Evolutionary conservation across 2,888 invertebrate species (phyloP), one percentile per base, ranked within the genome.

Genomic region (Girardia tigrina): DNA sequence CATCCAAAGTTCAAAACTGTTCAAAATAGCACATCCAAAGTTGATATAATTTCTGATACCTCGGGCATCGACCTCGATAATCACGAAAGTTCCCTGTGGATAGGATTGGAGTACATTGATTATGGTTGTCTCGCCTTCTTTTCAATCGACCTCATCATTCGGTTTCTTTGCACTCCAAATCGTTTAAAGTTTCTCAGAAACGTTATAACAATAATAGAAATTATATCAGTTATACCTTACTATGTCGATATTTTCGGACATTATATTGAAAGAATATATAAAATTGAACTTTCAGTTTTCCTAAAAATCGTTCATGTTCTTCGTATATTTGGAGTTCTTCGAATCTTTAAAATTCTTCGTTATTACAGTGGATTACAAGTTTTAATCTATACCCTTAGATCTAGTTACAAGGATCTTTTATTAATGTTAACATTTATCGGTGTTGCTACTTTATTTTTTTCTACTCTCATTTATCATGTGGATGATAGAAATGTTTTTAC

Each of bases 391-490:
- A 75, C 75, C 16, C 42, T 75, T 12, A 72, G 75, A 20, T 75
- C 75, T 6, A 75, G 75, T 26, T 42, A 42, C 20, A 75, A 75
- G 26, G 75, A 75, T 20, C 75, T 75, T 2, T 26, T 75, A 12
- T 42, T 75, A 26, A 75, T 75, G 75, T 42, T 75, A 26, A 75
- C 75, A 4, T 75, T 75, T 29, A 75, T 75, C 27, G 75, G 75
- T 1, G 56, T 74, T 8, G 75, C 75, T 6, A 75, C 75, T 12
- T 29, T 75, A 1, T 73, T 75, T 26, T 75, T 75, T 36, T 73
- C 75, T 2, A 75, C 75, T 6, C 29, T 75, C 16, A 75, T 75
- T 23, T 75, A 42, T 42, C 74, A 42, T 27, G 73, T 74, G 1
- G 75, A 75, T 29, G 75, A 75, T 42, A 26, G 28, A 20, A 26